phyloP scores from a whole-genome alignment of 1,140 invertebrate genomes.

The Hyles vespertilio region DNA sequence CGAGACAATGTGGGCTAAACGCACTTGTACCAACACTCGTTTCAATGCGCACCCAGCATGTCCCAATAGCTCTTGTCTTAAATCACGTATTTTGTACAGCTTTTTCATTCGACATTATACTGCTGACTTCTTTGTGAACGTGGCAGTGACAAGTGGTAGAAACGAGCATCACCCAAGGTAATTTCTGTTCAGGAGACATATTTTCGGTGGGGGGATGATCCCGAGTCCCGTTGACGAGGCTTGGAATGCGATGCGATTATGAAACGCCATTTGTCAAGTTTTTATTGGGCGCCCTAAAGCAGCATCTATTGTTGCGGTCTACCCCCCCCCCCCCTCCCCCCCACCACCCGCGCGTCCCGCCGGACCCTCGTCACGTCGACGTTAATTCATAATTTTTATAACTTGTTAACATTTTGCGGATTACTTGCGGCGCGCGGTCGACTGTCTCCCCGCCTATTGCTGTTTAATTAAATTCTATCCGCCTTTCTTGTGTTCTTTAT shows the following conservation, averaged over 20 bases:
- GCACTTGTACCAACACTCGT: no score
- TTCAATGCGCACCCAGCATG: no score
- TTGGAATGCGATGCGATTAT: constrained; percentile 69
- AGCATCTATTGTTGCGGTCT: constrained; percentile 52
- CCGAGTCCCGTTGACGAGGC: constrained; percentile 37
- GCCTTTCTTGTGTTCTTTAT: constrained; percentile 1
- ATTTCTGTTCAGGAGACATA: constrained; percentile 27
- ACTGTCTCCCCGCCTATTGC: constrained; percentile 14
- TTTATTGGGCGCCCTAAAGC: constrained; percentile 67
- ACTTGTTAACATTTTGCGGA: constrained; percentile 64
- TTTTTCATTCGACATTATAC: no score
- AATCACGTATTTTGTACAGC: no score
- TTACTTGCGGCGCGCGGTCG: constrained; percentile 27
- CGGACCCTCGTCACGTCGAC: constrained; percentile 54
- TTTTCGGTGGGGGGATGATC: constrained; percentile 29
- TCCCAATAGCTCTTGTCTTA: no score
- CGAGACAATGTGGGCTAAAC: no score
- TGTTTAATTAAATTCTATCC: constrained; percentile 57
- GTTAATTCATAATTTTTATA: constrained; percentile 71
- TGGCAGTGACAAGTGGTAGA: neutral
- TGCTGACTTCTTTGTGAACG: neutral
- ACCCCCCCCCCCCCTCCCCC: constrained; percentile 24
- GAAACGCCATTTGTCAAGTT: constrained; percentile 74
- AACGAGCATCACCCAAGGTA: neutral
- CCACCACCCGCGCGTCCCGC: constrained; percentile 19